Percentiles rank a stretch among this genome's conserved stretches.
phyloP scores from a whole-genome alignment of 2,113 vertebrate genomes.

The Cyanocitta stelleri region DNA sequence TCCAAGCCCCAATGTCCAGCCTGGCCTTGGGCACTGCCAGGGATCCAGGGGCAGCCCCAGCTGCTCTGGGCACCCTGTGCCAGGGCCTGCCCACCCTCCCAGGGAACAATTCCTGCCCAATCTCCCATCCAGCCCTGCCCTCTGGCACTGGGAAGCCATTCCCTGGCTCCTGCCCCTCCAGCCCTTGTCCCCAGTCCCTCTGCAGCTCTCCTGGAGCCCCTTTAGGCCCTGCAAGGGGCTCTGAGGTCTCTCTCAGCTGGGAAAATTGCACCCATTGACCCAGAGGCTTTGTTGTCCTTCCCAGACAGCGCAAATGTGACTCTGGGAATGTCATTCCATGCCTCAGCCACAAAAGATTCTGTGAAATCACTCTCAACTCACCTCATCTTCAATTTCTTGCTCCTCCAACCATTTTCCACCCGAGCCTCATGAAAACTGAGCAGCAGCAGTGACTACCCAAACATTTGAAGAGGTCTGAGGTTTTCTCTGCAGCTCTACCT shows the following conservation, averaged over 20 bases:
- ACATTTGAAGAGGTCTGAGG: not conserved
- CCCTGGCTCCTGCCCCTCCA: not conserved
- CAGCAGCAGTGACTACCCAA: not conserved
- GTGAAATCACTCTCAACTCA: not conserved
- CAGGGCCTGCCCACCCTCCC: not conserved
- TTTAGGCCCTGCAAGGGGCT: accelerated
- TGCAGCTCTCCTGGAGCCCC: not conserved
- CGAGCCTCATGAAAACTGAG: not conserved
- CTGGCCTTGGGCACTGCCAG: not conserved
- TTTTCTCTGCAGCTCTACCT: not conserved
- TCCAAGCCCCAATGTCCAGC: not conserved
- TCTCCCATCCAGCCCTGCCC: accelerated
- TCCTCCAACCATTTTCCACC: not conserved
- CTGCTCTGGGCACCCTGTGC: not conserved
- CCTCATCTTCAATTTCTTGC: not conserved
- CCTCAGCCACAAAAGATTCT: not conserved
- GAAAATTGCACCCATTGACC: not conserved
- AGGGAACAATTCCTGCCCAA: not conserved
- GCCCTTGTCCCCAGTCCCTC: not conserved
- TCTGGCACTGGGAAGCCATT: not conserved
- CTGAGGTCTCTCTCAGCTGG: not conserved
- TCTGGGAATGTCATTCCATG: not conserved
- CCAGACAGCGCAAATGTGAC: not conserved
- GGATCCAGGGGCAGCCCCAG: not conserved
- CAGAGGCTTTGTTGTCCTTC: not conserved